A percentile compares a stretch with the other conserved stretches of the same genome.
These are phyloP conservation scores for Umimayanthus chanpuru DNA, from an alignment of 92 coral and sea anemone genomes.

Conservation along the genomic window DNA sequence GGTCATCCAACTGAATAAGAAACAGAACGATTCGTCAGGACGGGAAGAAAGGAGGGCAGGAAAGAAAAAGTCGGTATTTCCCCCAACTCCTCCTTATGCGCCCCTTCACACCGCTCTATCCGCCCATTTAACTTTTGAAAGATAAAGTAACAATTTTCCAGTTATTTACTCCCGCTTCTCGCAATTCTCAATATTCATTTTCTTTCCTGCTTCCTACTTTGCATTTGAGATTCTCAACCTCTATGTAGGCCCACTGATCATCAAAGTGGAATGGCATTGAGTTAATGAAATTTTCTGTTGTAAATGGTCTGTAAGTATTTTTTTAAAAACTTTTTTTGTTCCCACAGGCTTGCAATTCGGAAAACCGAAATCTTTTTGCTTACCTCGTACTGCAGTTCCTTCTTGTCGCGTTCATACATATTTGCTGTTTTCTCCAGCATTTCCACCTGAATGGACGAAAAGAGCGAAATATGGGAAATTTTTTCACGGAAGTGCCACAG, in stretches of 20 bases:
- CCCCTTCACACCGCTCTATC: neutral
- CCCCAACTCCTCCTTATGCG: no score
- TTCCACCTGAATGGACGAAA: constrained; percentile 64
- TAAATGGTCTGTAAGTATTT: neutral
- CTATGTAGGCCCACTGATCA: neutral
- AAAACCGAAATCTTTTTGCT: neutral
- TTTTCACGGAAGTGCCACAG: neutral
- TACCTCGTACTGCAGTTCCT: constrained; percentile 90
- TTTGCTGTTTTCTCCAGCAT: constrained; percentile 81
- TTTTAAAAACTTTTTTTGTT: no score
- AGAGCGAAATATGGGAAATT: no score
- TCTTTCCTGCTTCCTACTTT: neutral
- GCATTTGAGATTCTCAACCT: neutral
- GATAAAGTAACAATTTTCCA: neutral
- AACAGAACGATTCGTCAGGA: neutral
- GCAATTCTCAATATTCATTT: no score
- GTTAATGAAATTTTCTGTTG: neutral
- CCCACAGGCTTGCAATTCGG: neutral
- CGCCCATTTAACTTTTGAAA: neutral
- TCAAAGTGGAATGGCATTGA: neutral
- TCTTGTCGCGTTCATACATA: constrained; percentile 85
- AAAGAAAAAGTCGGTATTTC: neutral
- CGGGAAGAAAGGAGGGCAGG: neutral
- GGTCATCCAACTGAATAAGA: constrained; percentile 77
- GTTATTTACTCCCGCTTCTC: neutral